Percentiles rank a stretch among this genome's conserved stretches.
These are phyloP conservation scores for Litoditis marina DNA, from an alignment of 2,888 invertebrate genomes.

Conservation along the genomic window DNA sequence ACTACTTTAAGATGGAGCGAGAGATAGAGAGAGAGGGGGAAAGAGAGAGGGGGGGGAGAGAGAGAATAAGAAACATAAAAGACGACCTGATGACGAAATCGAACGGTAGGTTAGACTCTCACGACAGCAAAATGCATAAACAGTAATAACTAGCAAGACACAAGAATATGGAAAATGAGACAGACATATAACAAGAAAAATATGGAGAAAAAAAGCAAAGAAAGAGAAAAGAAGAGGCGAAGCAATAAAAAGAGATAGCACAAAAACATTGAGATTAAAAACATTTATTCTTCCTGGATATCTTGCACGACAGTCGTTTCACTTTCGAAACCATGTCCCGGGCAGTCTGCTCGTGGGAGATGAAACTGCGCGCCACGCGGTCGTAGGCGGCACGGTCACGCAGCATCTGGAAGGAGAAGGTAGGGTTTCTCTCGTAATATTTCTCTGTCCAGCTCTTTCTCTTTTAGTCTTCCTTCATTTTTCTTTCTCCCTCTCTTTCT, in stretches of 20 bases:
- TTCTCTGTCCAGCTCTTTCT: neutral
- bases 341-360: slow-evolving; percentile 8
- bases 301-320: slow-evolving; percentile 9
- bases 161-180: too few relatives aligned
- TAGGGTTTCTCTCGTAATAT: neutral
- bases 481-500: neutral
- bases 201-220: too few relatives aligned
- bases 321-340: slow-evolving; percentile 19
- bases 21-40: neutral
- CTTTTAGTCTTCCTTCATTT: neutral
- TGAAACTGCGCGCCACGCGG: slow-evolving; percentile 7
- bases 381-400: slow-evolving; percentile 12
- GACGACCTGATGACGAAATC: too few relatives aligned
- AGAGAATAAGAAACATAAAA: too few relatives aligned
- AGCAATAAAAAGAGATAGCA: too few relatives aligned
- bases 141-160: too few relatives aligned
- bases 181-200: too few relatives aligned
- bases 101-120: too few relatives aligned
- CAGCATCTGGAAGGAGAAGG: slow-evolving; percentile 12
- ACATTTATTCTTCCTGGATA: slow-evolving; percentile 13
- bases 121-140: too few relatives aligned
- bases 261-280: slow-evolving; percentile 2
- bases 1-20: neutral
- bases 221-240: too few relatives aligned
- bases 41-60: neutral